A percentile compares a stretch with the other conserved stretches of the same genome.
These are phyloP conservation scores for Eristalis tenax DNA, from an alignment of 2,888 invertebrate genomes.

Conservation along the genomic window DNA sequence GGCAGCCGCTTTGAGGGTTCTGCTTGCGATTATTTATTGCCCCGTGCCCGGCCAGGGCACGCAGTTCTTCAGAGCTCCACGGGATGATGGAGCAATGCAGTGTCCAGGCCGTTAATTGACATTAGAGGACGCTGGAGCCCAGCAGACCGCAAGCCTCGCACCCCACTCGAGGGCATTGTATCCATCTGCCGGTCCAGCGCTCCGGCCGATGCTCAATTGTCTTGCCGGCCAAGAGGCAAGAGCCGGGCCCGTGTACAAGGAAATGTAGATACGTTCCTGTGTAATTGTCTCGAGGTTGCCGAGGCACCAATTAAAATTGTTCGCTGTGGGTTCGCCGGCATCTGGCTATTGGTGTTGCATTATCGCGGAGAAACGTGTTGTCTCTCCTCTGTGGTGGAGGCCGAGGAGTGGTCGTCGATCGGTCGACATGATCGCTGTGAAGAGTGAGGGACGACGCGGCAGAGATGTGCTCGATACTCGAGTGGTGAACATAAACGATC, in stretches of 20 bases:
- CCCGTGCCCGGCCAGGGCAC: conserved; percentile 18
- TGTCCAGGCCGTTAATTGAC: conserved; percentile 41
- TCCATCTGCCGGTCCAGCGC: conserved; percentile 3
- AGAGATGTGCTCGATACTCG: conserved; percentile 44
- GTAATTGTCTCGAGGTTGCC: conserved; percentile 51
- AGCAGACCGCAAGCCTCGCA: neutral
- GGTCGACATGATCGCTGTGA: conserved; percentile 48
- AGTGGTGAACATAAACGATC: conserved; percentile 58
- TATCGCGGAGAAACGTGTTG: conserved; percentile 37
- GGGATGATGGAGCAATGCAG: conserved; percentile 48
- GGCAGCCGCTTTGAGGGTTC: conserved; percentile 49
- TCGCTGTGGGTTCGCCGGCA: conserved; percentile 33
- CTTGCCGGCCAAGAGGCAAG: neutral
- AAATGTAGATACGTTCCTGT: conserved; percentile 61
- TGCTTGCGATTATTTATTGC: conserved; percentile 67
- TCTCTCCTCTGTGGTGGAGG: neutral
- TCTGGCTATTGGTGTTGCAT: conserved; percentile 56
- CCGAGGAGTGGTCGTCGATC: conserved; percentile 36
- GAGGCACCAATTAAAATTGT: conserved; percentile 67
- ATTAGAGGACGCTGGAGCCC: conserved; percentile 27
- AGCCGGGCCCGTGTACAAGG: conserved; percentile 30
- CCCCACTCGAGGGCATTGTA: neutral
- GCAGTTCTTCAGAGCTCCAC: conserved; percentile 10
- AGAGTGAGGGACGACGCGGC: conserved; percentile 6
- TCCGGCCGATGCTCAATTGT: neutral